These are phyloP conservation scores for Tortrix viridana DNA, from an alignment of 2,888 invertebrate species.

Conservation along the genomic window DNA sequence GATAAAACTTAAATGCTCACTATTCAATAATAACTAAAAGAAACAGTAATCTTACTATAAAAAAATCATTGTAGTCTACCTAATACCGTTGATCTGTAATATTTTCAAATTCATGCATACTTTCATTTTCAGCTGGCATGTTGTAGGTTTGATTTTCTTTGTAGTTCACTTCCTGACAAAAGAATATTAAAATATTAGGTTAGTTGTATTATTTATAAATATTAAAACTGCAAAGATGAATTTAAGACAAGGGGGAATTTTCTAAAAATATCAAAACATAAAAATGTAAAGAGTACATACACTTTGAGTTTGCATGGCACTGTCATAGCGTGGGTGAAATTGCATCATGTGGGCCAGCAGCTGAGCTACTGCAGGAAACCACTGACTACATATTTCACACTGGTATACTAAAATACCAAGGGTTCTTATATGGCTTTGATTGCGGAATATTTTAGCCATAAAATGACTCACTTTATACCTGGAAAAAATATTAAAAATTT, in stretches of 20 bases:
- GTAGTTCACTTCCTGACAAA: slow-evolving; percentile 45
- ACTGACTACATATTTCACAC: slow-evolving; percentile 73
- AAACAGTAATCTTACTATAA: slow-evolving; percentile 20
- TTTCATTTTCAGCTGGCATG: slow-evolving; percentile 44
- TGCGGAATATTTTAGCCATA: slow-evolving; percentile 61
- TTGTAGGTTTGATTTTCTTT: slow-evolving; percentile 45
- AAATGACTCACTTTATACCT: slow-evolving; percentile 77
- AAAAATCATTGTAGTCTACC: slow-evolving; percentile 9
- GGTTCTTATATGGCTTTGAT: slow-evolving; percentile 47
- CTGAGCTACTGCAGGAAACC: slow-evolving; percentile 57
- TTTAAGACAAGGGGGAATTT: no score
- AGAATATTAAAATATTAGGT: slow-evolving; percentile 8
- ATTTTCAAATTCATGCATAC: slow-evolving; percentile 34
- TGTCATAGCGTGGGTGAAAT: slow-evolving; percentile 61
- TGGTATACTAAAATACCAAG: slow-evolving; percentile 65
- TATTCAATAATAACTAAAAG: slow-evolving; percentile 19
- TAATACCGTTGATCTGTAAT: slow-evolving; percentile 25
- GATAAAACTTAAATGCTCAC: not conserved
- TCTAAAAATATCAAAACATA: no score
- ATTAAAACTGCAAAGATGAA: no score
- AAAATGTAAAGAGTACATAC: slow-evolving; percentile 46
- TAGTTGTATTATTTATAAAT: no score
- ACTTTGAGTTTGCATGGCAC: slow-evolving; percentile 48
- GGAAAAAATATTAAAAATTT: slow-evolving; percentile 40
- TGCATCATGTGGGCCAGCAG: slow-evolving; percentile 68